These are phyloP conservation scores for Calycopis cecrops DNA, from an alignment of 1,140 invertebrate species.

Conservation along the genomic window DNA sequence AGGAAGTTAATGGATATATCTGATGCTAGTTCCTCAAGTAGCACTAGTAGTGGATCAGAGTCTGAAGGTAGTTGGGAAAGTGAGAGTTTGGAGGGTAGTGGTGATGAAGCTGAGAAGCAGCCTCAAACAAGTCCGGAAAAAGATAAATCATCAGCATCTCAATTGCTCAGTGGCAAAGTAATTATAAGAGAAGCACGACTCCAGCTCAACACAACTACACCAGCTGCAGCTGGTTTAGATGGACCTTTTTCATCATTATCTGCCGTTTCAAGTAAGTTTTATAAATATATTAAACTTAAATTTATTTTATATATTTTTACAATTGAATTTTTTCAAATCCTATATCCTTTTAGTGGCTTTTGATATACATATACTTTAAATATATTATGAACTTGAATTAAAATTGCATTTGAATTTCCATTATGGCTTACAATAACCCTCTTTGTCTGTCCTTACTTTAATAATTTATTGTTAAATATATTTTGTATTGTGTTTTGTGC, in stretches of 20 bases:
- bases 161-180: conserved; percentile 79
- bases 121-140: conserved; percentile 59
- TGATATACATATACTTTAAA: no score
- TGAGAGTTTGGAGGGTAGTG: conserved; percentile 71
- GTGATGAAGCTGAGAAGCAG: conserved; percentile 68
- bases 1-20: conserved; percentile 66
- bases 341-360: no score
- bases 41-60: conserved; percentile 64
- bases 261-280: conserved; percentile 49
- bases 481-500: conserved; percentile 1
- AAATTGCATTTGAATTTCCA: no score
- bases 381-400: no score
- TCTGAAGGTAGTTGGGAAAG: conserved; percentile 75
- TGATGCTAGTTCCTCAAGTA: conserved; percentile 64
- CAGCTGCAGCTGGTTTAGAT: conserved; percentile 72
- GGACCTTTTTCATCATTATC: conserved; percentile 79
- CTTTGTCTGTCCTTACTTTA: no score
- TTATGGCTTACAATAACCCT: no score
- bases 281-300: no score
- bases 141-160: conserved; percentile 69
- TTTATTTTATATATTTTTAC: no score
- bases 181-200: conserved; percentile 82
- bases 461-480: conserved; percentile 13
- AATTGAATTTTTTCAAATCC: no score
- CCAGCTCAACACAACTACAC: conserved; percentile 77